Percentiles rank a stretch among this genome's conserved stretches.
phyloP scores from a whole-genome alignment of 2,797 vertebrate species.

The Ptychadena robeensis region DNA sequence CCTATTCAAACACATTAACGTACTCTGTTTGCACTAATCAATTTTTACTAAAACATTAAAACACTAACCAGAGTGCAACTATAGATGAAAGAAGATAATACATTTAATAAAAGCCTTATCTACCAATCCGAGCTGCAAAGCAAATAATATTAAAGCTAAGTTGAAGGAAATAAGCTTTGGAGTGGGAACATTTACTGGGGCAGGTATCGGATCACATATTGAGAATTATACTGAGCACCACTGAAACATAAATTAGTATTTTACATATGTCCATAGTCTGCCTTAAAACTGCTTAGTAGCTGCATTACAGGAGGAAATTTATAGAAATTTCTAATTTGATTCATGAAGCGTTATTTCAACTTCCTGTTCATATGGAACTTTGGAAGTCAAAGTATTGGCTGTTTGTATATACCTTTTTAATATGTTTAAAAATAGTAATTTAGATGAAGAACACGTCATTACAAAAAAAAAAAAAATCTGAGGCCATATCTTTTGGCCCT shows the following conservation, averaged over 20 bases:
- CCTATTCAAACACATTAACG: slow-evolving; percentile 31
- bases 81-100: slow-evolving; percentile 29
- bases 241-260: slow-evolving; percentile 6
- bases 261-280: background rate
- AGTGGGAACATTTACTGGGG: slow-evolving; percentile 10
- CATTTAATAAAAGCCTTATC: slow-evolving; percentile 14
- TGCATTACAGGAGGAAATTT: background rate
- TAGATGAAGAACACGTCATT: background rate
- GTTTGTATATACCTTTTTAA: background rate
- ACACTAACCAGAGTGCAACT: slow-evolving; percentile 28
- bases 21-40: slow-evolving; percentile 48
- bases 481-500: too few species aligned
- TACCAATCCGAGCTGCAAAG: background rate
- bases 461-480: too few species aligned
- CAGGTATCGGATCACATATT: slow-evolving; percentile 15
- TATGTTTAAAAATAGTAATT: background rate
- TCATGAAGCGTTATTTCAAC: background rate
- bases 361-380: background rate
- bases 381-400: background rate
- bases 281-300: background rate
- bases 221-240: background rate
- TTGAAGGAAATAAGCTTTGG: background rate
- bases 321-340: too few species aligned
- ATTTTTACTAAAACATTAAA: slow-evolving; percentile 47
- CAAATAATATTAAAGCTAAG: slow-evolving; percentile 7